Evolutionary conservation across 1,140 invertebrate genomes (phyloP).

Genomic region (Papilio machaon): DNA sequence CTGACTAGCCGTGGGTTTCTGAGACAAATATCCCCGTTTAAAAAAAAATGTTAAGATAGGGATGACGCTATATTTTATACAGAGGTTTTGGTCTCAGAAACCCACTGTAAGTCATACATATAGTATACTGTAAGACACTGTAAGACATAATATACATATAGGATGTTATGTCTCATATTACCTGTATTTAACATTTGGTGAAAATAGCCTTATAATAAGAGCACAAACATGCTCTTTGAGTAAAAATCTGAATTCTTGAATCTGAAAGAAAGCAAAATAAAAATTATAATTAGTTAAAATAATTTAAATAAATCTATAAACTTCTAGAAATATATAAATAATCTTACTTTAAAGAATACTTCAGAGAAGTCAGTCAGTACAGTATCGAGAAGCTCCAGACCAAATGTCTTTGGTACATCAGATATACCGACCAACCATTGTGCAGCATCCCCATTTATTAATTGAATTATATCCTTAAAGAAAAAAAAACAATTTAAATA

Average conservation of each 20-base stretch:
- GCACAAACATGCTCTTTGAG: constrained; percentile 98
- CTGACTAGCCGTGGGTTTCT: background rate
- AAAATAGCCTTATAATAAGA: constrained; percentile 98
- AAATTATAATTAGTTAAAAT: background rate
- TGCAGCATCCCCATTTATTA: constrained; percentile 98
- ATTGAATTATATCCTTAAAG: constrained; percentile 93
- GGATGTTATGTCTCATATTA: constrained; percentile 68
- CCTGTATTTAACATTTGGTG: constrained; percentile 96
- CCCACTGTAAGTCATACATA: no score
- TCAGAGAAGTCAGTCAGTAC: constrained; percentile 95
- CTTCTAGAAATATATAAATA: constrained; percentile 19
- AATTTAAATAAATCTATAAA: no score
- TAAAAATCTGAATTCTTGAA: constrained; percentile 96
- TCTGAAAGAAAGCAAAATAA: constrained; percentile 83
- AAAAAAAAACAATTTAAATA: constrained; percentile 5
- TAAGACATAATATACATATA: background rate
- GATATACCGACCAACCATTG: constrained; percentile 97
- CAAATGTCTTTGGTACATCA: constrained; percentile 98
- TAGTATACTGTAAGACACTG: no score
- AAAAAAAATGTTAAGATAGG: no score
- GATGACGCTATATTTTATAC: no score
- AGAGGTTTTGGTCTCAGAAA: no score
- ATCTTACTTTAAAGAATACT: constrained; percentile 94
- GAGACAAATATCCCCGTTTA: no score
- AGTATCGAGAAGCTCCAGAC: constrained; percentile 96